Evolutionary conservation across 2,797 vertebrate genomes (phyloP), one percentile per base, ranked within the genome.

Genomic region (Hypotaenidia okinawae): DNA sequence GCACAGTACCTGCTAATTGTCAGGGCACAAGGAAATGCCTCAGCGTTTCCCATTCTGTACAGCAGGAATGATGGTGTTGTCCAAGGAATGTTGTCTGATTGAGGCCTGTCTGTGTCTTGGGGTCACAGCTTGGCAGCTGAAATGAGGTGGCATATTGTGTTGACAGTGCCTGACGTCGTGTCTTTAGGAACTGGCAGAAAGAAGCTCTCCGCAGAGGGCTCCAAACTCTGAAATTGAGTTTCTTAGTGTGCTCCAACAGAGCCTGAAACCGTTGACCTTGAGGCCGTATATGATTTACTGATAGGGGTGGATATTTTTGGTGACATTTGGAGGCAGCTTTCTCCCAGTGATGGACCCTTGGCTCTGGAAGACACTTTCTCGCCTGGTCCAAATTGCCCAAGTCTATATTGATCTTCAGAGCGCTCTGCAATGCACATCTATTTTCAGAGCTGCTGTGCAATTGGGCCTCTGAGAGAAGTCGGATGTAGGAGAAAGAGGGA

Each of bases 211-310:
- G 1, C 0, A 0, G 78, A 89, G 81, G 27, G 35, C 43, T 72
- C 37, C 43, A 39, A 16, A 75, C 61, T 82, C 86, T 30, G 54
- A 85, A 95, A 93, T 25, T 57, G 75, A 59, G 64, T 93, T 94
- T 89, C 90, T 90, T 67, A 15, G 86, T 55, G 88, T 92, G 68
- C 58, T 89, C 64, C 92, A 93, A 54, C 86, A 94, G 75, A 95
- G 68, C 88, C 75, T 59, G 86, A 92, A 94, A 51, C 86, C 78
- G 78, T 12, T 92, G 88, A 93, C 90, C 81, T 95, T 95, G 84
- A 92, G 76, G 58, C 59, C 16, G 3, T 62, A 1, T 4, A 15
- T 67, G 72, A 90, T 94, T 78, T 95, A 80, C 77, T 63, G 68
- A 69, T 43, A 28, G 25, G n/a, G 54, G 24, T 21, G 6, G 57